Evolutionary conservation across 1,140 invertebrate species (phyloP).

Genomic region (Dinothrombium tinctorium): DNA sequence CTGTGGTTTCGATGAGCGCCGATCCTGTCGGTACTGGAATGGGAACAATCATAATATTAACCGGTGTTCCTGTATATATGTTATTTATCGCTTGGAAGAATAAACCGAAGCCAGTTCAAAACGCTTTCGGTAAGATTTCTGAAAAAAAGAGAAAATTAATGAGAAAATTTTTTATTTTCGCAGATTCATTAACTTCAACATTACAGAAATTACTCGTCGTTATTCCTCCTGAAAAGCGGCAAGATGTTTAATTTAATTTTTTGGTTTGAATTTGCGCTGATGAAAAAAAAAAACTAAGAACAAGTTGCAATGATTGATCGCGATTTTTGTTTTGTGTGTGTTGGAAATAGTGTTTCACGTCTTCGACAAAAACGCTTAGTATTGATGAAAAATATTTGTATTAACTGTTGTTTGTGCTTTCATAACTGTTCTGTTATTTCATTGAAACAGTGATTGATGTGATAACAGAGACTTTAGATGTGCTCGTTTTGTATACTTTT

Average conservation of each 20-base stretch:
- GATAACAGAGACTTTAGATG: too few relatives aligned
- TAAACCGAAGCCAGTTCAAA: constrained; percentile 48
- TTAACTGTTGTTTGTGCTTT: too few relatives aligned
- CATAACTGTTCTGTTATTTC: too few relatives aligned
- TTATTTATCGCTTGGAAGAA: constrained; percentile 67
- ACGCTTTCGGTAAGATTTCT: constrained; percentile 37
- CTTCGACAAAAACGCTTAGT: too few relatives aligned
- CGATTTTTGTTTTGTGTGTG: too few relatives aligned
- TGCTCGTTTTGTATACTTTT: too few relatives aligned
- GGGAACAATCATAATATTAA: constrained; percentile 73
- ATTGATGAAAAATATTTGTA: too few relatives aligned
- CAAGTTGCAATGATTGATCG: too few relatives aligned
- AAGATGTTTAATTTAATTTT: constrained; percentile 3
- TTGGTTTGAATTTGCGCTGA: too few relatives aligned
- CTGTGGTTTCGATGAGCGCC: constrained; percentile 77
- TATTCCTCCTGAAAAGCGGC: constrained; percentile 16
- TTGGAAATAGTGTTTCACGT: too few relatives aligned
- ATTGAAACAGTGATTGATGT: too few relatives aligned
- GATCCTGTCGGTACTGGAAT: constrained; percentile 76
- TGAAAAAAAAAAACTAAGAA: too few relatives aligned
- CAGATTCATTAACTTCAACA: constrained; percentile 18
- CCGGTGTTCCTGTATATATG: constrained; percentile 77
- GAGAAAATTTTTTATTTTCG: constrained; percentile 9
- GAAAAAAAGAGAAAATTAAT: background rate
- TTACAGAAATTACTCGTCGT: constrained; percentile 23